Evolutionary conservation across 2,797 vertebrate species (phyloP).

Genomic region (Picus viridis): DNA sequence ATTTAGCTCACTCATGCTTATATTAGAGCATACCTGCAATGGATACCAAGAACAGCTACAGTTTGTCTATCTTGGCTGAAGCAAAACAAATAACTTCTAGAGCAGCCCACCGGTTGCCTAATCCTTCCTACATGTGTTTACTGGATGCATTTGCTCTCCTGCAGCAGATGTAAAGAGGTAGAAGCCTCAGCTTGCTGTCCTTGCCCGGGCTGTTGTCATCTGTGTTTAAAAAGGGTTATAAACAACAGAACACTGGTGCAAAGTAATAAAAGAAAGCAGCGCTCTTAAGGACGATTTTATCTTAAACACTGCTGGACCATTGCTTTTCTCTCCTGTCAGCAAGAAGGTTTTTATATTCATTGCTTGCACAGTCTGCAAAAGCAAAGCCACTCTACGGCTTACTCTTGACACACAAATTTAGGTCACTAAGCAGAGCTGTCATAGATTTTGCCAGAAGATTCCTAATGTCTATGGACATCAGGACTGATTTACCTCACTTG

Average conservation of each 20-base stretch:
- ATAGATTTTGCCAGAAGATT: background rate
- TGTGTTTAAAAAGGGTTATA: background rate
- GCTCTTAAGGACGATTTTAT: background rate
- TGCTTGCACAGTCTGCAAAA: background rate
- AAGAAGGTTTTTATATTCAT: background rate
- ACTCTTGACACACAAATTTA: background rate
- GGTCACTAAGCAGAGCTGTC: background rate
- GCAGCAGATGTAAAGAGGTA: background rate
- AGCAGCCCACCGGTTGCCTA: background rate
- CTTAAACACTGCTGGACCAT: background rate
- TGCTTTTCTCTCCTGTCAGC: background rate
- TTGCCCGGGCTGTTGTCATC: rapidly evolving
- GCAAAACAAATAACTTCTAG: background rate
- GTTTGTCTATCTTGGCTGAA: background rate
- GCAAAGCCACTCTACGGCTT: background rate
- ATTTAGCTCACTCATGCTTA: slow-evolving; percentile 49
- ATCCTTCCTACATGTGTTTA: background rate
- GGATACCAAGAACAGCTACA: background rate
- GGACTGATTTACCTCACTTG: background rate
- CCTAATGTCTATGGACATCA: background rate
- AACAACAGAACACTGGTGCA: background rate
- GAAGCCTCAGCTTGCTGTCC: background rate
- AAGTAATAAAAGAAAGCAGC: background rate
- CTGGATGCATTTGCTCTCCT: background rate
- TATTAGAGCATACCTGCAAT: slow-evolving; percentile 19